Conservation (phyloP, 37 sponge, comb jelly and placozoan species). For the Haliclona indistincta region DNA sequence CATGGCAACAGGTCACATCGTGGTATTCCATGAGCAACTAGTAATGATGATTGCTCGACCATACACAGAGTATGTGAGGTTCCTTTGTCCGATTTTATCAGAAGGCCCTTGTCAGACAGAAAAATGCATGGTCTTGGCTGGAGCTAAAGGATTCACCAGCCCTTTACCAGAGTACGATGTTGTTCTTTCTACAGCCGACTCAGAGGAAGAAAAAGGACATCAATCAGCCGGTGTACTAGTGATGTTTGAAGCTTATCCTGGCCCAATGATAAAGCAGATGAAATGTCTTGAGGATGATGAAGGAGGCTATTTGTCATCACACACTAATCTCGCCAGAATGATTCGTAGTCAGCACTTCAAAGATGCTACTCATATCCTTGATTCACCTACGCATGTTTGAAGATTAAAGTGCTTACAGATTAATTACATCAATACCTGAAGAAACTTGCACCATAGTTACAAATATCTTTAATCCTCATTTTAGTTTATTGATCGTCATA, state of each 20-base stretch:
- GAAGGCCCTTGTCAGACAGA: conserved; percentile 64
- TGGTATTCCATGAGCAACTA: conserved; percentile 61
- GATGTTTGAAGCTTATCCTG: conserved; percentile 66
- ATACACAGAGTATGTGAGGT: conserved; percentile 68
- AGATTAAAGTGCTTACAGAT: no score
- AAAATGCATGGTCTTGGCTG: conserved; percentile 69
- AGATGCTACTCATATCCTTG: conserved; percentile 6
- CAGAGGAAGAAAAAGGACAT: conserved; percentile 36
- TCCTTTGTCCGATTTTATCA: conserved; percentile 49
- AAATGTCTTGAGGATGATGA: conserved; percentile 32
- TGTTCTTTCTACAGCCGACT: not conserved
- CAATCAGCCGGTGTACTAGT: conserved; percentile 40
- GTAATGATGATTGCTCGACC: conserved; percentile 61
- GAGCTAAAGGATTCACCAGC: conserved; percentile 55
- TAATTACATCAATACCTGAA: no score
- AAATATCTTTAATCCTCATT: no score
- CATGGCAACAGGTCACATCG: conserved; percentile 82
- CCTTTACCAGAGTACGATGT: not conserved
- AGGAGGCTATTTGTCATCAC: conserved; percentile 32
- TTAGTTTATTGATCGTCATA: no score
- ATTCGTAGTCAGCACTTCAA: conserved; percentile 39
- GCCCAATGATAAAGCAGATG: conserved; percentile 60
- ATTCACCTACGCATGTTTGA: no score
- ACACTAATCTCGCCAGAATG: conserved; percentile 27
- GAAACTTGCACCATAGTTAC: no score